Percentiles rank a stretch among this genome's conserved stretches.
Evolutionary conservation across 2,888 invertebrate genomes (phyloP).

Genomic region (Mantis religiosa): DNA sequence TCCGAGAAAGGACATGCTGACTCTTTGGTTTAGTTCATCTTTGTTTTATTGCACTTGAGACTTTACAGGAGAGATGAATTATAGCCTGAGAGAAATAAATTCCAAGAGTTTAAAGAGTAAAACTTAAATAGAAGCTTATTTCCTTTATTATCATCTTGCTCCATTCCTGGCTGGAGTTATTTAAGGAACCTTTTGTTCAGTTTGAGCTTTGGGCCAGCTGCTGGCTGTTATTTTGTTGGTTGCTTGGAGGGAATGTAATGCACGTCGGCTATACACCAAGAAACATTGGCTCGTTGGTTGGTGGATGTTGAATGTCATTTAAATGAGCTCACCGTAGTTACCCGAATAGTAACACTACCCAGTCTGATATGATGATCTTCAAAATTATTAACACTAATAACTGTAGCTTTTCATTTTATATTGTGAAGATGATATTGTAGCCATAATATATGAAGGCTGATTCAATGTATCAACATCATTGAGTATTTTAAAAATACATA

Average conservation of each 20-base stretch:
- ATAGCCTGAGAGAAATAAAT: not conserved
- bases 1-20: constrained; percentile 14
- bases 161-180: constrained; percentile 3
- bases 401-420: not conserved
- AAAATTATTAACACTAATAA: not conserved
- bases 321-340: constrained; percentile 9
- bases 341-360: constrained; percentile 2
- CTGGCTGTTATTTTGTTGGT: not conserved
- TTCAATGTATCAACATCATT: not conserved
- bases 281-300: constrained; percentile 40
- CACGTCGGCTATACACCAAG: constrained; percentile 33
- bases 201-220: constrained; percentile 1
- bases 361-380: not conserved
- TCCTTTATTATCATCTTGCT: not conserved
- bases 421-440: not conserved
- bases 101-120: not conserved
- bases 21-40: not conserved
- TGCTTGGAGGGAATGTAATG: constrained; percentile 6
- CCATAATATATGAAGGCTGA: not conserved
- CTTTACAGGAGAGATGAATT: not conserved
- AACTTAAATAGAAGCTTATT: not conserved
- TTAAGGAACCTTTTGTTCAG: not conserved
- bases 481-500: not conserved
- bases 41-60: not conserved
- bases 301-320: constrained; percentile 23